A percentile compares a stretch with the other conserved stretches of the same genome.
These are phyloP conservation scores for Paedocypris micromegethes DNA, from an alignment of 2,797 vertebrate genomes.

Conservation along the genomic window DNA sequence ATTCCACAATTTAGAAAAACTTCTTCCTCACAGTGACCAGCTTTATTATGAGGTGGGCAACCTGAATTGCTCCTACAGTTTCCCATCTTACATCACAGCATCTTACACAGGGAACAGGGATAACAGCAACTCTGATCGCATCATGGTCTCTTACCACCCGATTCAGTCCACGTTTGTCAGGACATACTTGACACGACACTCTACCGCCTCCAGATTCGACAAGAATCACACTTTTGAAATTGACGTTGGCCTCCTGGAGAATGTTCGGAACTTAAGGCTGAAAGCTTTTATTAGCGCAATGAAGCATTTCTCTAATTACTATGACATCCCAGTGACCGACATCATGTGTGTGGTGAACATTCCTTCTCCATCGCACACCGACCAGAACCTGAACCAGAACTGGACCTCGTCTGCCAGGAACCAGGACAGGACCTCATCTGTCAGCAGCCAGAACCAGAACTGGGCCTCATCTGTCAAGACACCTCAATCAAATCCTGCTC, in stretches of 20 bases:
- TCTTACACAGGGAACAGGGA: accelerated
- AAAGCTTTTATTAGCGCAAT: too few species aligned
- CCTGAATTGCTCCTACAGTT: constrained; percentile 1
- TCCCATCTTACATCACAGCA: constrained; percentile 10
- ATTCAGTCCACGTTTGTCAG: not conserved
- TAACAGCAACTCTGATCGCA: constrained; percentile 40
- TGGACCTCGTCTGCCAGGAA: too few species aligned
- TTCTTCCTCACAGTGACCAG: constrained; percentile 1
- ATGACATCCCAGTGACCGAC: too few species aligned
- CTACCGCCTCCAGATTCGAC: not conserved
- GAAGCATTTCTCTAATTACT: not conserved
- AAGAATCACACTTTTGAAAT: constrained; percentile 18
- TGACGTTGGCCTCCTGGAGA: constrained; percentile 14
- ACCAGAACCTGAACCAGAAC: too few species aligned
- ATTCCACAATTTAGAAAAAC: constrained; percentile 31
- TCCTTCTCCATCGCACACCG: too few species aligned
- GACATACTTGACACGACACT: constrained; percentile 36
- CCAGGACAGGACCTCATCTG: too few species aligned
- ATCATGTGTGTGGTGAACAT: too few species aligned
- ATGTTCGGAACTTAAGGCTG: not conserved
- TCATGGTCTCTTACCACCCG: constrained; percentile 25
- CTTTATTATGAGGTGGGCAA: constrained; percentile 46
- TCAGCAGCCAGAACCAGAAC: too few species aligned
- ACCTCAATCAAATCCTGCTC: too few species aligned
- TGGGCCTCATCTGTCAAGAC: too few species aligned